These are phyloP conservation scores for Hylomyscus alleni DNA, from an alignment of 2,797 vertebrate species.

Conservation along the genomic window DNA sequence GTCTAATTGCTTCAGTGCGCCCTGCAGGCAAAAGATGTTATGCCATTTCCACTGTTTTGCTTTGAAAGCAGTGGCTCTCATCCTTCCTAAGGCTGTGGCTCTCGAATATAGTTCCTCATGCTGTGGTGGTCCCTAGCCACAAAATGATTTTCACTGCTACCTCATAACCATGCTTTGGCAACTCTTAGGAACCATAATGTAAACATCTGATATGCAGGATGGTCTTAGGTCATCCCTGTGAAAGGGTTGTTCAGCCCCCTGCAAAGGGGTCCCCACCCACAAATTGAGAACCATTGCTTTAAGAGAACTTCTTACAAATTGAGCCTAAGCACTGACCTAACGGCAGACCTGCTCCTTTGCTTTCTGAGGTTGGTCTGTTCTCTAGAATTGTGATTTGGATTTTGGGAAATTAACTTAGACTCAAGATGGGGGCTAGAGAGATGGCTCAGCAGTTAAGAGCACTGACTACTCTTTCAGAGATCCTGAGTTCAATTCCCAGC, in stretches of 20 bases:
- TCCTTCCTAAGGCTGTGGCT: neutral
- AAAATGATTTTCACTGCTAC: neutral
- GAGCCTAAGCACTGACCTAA: neutral
- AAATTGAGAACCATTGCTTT: neutral
- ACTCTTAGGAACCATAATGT: neutral
- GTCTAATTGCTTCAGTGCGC: neutral
- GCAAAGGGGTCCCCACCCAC: neutral
- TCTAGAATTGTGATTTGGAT: neutral
- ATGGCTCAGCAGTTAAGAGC: too few relatives aligned
- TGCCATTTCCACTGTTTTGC: neutral
- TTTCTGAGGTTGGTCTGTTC: slow-evolving; percentile 48
- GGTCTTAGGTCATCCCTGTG: neutral
- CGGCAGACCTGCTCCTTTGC: neutral
- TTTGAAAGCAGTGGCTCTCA: neutral
- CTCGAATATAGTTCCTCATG: neutral
- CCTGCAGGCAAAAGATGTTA: neutral
- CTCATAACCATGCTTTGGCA: neutral
- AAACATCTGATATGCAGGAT: neutral
- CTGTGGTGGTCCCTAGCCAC: neutral
- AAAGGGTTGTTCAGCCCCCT: neutral
- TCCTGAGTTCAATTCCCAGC: too few relatives aligned
- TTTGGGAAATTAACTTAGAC: slow-evolving; percentile 42
- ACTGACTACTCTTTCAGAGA: too few relatives aligned
- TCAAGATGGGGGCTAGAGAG: neutral
- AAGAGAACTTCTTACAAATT: slow-evolving; percentile 27